A percentile compares a stretch with the other conserved stretches of the same genome.
Conservation (phyloP, 2,113 vertebrate species). For the Microcebus tavaratra region DNA sequence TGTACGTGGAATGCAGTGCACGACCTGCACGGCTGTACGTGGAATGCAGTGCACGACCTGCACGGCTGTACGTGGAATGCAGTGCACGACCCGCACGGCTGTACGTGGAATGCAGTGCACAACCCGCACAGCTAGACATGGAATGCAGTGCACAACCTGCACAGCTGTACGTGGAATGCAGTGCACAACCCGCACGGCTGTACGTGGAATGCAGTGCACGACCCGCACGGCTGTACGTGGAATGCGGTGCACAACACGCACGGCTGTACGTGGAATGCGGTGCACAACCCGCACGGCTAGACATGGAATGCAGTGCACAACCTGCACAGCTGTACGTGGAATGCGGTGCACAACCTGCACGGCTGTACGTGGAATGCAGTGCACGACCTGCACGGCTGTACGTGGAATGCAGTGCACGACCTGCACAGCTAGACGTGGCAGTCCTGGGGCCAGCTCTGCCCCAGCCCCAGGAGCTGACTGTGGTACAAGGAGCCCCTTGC, state of each 20-base stretch:
- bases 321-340: rapidly evolving
- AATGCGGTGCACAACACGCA: neutral
- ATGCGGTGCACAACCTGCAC: neutral
- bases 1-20: rapidly evolving
- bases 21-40: rapidly evolving
- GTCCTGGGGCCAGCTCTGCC: rapidly evolving
- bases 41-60: neutral
- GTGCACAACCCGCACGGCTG: neutral
- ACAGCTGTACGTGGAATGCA: rapidly evolving
- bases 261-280: rapidly evolving
- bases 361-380: rapidly evolving
- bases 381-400: neutral
- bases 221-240: rapidly evolving
- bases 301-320: rapidly evolving
- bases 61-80: rapidly evolving
- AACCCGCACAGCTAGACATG: rapidly evolving
- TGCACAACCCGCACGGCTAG: neutral
- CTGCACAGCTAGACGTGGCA: rapidly evolving
- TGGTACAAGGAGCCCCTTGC: neutral
- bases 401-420: rapidly evolving
- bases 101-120: rapidly evolving
- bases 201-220: rapidly evolving
- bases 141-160: neutral
- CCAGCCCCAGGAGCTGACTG: neutral
- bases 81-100: neutral